Base-by-base conservation (phyloP, 1,140 invertebrate species). In the Laodelphax striatellus region DNA sequence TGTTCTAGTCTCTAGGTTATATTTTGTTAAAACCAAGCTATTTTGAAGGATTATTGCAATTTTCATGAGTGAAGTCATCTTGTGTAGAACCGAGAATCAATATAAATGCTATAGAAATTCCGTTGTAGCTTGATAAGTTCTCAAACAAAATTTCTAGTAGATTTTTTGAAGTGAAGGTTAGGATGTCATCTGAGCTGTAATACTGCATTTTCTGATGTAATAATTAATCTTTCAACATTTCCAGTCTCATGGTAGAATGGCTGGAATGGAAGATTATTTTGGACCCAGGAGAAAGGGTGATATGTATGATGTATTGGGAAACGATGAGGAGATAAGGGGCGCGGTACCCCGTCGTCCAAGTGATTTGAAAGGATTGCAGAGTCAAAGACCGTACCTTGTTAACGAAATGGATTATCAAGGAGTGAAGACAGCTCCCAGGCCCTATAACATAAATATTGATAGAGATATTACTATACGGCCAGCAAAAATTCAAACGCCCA, bases 251-350 rank as follows among this genome's bases (percentile, higher is more conserved):
- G 19, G 10, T 38, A 61, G 17, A 58, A 66, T 66, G 64, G 60
- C 64, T 31, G 64, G 62, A 41, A 63, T 66, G 58, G 62, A 66
- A 56, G 62, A 62, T 42, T 66, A 66, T 60, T 66, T 62, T 54
- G 60, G 62, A 54, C 57, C 62, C 17, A 34, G 56, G 43, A 44
- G 46, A 34, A 57, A 62, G n/a, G 55, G 55, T 5, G 62, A 66
- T 31, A 42, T 50, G 58, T 22, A 53, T 54, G 14, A 41, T 21
- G 34, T 42, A 53, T 34, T 41, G 14, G 58, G 52, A 53, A 52
- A 60, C 9, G 24, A 16, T 22, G 42, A 53, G 52, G n/a, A 38
- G 5, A 38, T 31, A 6, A 58, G 43, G 52, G 54, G 31, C 2
- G n/a, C 21, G 5, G 24, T 50, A 8, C 31, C 38, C 1, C 2